Evolutionary conservation across 1,140 invertebrate genomes (phyloP).

Genomic region (Drosophila micromelanica): DNA sequence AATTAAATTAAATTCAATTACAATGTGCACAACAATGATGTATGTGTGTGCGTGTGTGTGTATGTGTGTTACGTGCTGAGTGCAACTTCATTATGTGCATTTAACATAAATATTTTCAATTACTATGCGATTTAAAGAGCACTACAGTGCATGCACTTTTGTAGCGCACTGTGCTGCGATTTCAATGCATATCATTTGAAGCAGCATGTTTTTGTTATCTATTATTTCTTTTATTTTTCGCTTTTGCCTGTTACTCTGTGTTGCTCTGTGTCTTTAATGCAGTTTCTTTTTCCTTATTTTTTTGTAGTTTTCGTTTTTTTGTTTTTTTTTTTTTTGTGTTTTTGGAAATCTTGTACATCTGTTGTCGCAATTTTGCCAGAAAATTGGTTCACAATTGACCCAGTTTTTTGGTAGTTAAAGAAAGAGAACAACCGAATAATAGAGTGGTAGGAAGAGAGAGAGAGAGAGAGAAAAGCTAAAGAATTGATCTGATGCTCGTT

Average conservation of each 20-base stretch:
- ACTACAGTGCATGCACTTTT: conserved; percentile 52
- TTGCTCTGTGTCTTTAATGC: conserved; percentile 43
- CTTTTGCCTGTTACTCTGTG: conserved; percentile 44
- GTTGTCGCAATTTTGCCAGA: conserved; percentile 70
- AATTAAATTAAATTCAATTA: conserved; percentile 80
- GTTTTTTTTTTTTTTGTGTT: conserved; percentile 9
- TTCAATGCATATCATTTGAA: conserved; percentile 66
- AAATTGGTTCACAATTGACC: conserved; percentile 74
- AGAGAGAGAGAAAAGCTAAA: conserved; percentile 9
- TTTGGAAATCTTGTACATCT: conserved; percentile 54
- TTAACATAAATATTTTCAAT: conserved; percentile 79
- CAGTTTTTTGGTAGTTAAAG: conserved; percentile 57
- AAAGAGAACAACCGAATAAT: neutral
- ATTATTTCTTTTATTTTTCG: conserved; percentile 26
- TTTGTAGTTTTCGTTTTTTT: conserved; percentile 6
- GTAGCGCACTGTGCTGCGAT: conserved; percentile 45
- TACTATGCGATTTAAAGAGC: conserved; percentile 79
- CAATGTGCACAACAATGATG: conserved; percentile 68
- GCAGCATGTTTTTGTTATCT: conserved; percentile 28
- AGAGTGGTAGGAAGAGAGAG: conserved; percentile 4
- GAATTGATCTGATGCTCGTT: conserved; percentile 51
- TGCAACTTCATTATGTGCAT: conserved; percentile 75
- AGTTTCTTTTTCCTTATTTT: conserved; percentile 19
- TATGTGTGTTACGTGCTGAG: conserved; percentile 37
- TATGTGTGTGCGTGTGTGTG: neutral